Evolutionary conservation across 2,113 vertebrate species (phyloP).

Genomic region (Ptyas mucosa): DNA sequence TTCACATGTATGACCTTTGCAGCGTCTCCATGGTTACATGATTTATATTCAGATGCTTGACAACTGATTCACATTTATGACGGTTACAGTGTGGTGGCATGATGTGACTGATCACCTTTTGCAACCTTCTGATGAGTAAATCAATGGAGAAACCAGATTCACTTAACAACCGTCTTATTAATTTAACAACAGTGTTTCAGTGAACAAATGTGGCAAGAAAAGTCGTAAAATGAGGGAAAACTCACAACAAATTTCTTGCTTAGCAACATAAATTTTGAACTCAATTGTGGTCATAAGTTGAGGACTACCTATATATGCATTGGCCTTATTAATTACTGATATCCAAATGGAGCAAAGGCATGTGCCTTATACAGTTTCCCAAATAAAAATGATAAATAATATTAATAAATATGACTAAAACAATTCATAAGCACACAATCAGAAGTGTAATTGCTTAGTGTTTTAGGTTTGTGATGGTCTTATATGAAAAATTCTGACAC

Average conservation of each 20-base stretch:
- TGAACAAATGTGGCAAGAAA: background rate
- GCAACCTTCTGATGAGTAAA: background rate
- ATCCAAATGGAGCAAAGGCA: background rate
- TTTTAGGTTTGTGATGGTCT: background rate
- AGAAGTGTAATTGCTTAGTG: background rate
- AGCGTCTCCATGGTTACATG: background rate
- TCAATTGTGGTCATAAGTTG: background rate
- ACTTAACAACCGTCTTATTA: background rate
- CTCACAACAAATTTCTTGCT: background rate
- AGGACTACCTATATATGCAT: background rate
- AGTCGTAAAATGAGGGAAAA: background rate
- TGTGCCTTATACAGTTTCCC: background rate
- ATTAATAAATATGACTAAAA: background rate
- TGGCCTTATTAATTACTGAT: background rate
- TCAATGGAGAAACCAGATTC: background rate
- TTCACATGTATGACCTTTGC: background rate
- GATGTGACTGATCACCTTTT: background rate
- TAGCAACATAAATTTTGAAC: background rate
- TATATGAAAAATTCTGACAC: background rate
- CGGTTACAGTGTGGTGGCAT: background rate
- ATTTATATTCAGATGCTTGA: background rate
- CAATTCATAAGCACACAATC: background rate
- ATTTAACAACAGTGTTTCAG: background rate
- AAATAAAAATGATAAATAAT: background rate
- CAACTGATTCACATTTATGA: background rate